These are phyloP conservation scores for Scaptomyza hsui DNA, from an alignment of 1,140 invertebrate species.

Conservation along the genomic window DNA sequence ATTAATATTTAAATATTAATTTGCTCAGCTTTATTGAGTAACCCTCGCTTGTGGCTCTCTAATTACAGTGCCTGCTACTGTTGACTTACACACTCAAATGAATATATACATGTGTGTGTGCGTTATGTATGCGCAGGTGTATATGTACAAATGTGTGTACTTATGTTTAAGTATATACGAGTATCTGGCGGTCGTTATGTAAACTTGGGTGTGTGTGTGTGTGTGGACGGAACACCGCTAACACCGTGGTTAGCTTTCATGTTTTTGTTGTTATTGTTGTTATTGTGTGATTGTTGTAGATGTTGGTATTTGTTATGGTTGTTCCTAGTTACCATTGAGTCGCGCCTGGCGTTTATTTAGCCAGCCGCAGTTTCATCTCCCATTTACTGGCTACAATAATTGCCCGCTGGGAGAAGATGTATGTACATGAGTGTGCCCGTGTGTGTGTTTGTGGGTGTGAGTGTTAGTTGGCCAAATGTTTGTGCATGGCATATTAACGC, in stretches of 20 bases:
- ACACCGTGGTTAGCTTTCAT: conserved; percentile 10
- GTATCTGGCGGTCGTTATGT: conserved; percentile 16
- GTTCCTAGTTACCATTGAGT: conserved; percentile 44
- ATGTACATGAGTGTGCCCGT: neutral
- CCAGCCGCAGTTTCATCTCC: conserved; percentile 37
- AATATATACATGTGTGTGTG: conserved; percentile 26
- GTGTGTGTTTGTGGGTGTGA: conserved; percentile 16
- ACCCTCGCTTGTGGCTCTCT: conserved; percentile 16
- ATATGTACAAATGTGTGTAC: conserved; percentile 10
- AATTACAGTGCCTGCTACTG: conserved; percentile 28
- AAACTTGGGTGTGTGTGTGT: conserved; percentile 15
- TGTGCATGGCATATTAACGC: conserved; percentile 42
- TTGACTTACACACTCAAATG: conserved; percentile 36
- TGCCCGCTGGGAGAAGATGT: conserved; percentile 36
- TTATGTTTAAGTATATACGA: neutral
- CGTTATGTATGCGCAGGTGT: conserved; percentile 1
- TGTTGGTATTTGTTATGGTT: conserved; percentile 36
- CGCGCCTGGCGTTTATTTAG: conserved; percentile 62
- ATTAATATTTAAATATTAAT: neutral
- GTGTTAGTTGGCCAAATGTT: too few species aligned
- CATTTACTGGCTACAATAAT: conserved; percentile 60
- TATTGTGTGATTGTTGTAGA: too few species aligned
- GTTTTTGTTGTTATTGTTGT: conserved; percentile 48
- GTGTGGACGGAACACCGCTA: conserved; percentile 2
- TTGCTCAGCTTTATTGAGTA: neutral